Percentiles rank a stretch among this genome's conserved stretches.
Conservation (phyloP, 2,797 vertebrate species). For the Gymnothorax reevesii region DNA sequence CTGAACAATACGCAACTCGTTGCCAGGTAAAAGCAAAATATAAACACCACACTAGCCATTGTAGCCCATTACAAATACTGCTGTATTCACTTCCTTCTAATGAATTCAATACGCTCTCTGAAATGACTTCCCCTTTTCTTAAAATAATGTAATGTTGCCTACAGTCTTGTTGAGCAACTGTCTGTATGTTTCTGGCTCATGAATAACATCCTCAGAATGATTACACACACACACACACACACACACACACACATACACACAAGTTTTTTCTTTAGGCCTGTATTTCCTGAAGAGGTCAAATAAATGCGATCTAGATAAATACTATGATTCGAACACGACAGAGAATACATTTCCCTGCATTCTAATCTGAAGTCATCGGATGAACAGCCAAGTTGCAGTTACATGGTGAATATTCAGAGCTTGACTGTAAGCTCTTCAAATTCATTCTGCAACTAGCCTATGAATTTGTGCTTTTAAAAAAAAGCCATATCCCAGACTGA, state of each 20-base stretch:
- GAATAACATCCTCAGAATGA: background rate
- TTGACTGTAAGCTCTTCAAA: too few species aligned
- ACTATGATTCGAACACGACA: too few species aligned
- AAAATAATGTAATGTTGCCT: conserved; percentile 21
- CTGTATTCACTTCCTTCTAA: conserved; percentile 37
- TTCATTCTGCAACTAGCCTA: too few species aligned
- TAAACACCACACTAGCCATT: conserved; percentile 27
- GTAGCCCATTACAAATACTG: conserved; percentile 20
- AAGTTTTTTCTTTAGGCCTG: background rate
- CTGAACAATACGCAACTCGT: background rate
- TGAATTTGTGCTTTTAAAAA: too few species aligned
- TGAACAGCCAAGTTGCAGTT: too few species aligned
- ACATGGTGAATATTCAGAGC: too few species aligned
- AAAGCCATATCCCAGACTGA: too few species aligned
- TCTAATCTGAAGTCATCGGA: too few species aligned
- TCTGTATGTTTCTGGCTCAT: conserved; percentile 54
- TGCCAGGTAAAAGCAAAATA: background rate
- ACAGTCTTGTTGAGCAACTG: conserved; percentile 47
- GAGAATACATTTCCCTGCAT: too few species aligned
- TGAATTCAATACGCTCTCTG: conserved; percentile 31
- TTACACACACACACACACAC: too few species aligned
- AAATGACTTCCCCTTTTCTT: conserved; percentile 27
- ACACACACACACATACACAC: too few species aligned
- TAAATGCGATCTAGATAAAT: too few species aligned
- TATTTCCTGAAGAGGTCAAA: background rate